Evolutionary conservation across 2,888 invertebrate species (phyloP).

Genomic region (Drosophila meridionalis): DNA sequence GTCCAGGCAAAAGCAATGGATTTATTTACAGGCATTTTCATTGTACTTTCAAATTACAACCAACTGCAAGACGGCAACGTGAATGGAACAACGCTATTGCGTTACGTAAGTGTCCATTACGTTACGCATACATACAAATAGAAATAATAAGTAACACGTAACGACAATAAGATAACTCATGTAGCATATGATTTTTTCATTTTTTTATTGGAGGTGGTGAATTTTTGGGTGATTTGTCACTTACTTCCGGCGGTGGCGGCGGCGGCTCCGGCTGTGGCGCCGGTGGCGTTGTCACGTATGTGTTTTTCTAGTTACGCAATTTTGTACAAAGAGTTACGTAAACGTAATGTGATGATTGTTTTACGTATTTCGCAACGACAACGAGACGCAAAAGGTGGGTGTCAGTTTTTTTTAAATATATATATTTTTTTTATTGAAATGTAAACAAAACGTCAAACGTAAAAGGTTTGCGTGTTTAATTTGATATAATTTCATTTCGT

Average conservation of each 20-base stretch:
- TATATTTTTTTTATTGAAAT: not conserved
- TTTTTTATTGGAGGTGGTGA: slow-evolving; percentile 33
- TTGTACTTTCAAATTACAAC: slow-evolving; percentile 81
- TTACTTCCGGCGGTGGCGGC: slow-evolving; percentile 76
- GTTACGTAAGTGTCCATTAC: slow-evolving; percentile 69
- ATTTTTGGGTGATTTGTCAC: slow-evolving; percentile 49
- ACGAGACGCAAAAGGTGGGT: slow-evolving; percentile 48
- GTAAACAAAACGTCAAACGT: slow-evolving; percentile 28
- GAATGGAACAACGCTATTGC: slow-evolving; percentile 67
- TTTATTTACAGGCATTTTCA: slow-evolving; percentile 84
- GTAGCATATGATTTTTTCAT: slow-evolving; percentile 34
- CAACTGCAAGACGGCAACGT: slow-evolving; percentile 75
- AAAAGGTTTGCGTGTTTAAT: slow-evolving; percentile 36
- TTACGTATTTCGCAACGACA: slow-evolving; percentile 50
- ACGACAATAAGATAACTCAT: slow-evolving; percentile 46
- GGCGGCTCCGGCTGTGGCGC: slow-evolving; percentile 70
- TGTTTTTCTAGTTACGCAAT: slow-evolving; percentile 72
- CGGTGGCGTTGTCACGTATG: slow-evolving; percentile 74
- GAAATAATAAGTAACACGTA: slow-evolving; percentile 43
- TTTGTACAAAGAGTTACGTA: slow-evolving; percentile 52
- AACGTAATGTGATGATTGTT: slow-evolving; percentile 46
- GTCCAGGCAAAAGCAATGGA: slow-evolving; percentile 68
- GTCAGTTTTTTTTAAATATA: slow-evolving; percentile 26
- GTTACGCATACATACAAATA: slow-evolving; percentile 61
- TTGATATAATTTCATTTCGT: slow-evolving; percentile 14